Base-by-base conservation (phyloP, 2,797 vertebrate species). In the Parauchenoglanis punctatus region DNA sequence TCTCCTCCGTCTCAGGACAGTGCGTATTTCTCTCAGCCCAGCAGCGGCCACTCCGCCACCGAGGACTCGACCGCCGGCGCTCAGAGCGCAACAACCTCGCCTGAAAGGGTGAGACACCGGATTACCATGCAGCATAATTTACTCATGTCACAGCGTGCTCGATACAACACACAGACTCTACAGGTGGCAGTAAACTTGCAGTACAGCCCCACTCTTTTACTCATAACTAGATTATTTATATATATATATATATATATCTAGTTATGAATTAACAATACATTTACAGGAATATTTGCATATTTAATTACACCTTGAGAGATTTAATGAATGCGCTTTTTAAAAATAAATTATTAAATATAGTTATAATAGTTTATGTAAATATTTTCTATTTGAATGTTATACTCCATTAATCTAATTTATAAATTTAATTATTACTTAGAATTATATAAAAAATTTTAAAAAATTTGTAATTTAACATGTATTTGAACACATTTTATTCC, bases 1-100 rank as follows among this genome's bases (percentile, higher is more conserved):
- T 95, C 93, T 2, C 93, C 94, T 49, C 90, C 91, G 0, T 94
- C 95, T 90, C 94, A 96, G 88, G 92, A 95, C 87, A 94, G 94
- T 10, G 91, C 90, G 2, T 92, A 95, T 91, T 92, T 93, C 59
- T 96, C 95, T 5, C 95, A 95, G 86, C 88, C 91, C 58, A 84
- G 15, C 65, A 80, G 86, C 76, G 56, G 58, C 28, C 86, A 46
- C 31, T 77, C 85, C 70, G 18, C 77, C 61, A 20, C 52, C 23
- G 91, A 91, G 49, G 23, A 89, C 13, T 92, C 92, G 49, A 85
- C 89, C 4, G 10, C 31, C n/a, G 49, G 84, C 76, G 15, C 61
- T 59, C 65, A 28, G 25, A 40, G 68, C 28, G 28, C 52, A 7
- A 78, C 56, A 2, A 44, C 76, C 7, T 67, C 58, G 1, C 83